Evolutionary conservation across 2,113 vertebrate genomes (phyloP), one percentile per base, ranked within the genome.

Genomic region (Mus spicilegus): DNA sequence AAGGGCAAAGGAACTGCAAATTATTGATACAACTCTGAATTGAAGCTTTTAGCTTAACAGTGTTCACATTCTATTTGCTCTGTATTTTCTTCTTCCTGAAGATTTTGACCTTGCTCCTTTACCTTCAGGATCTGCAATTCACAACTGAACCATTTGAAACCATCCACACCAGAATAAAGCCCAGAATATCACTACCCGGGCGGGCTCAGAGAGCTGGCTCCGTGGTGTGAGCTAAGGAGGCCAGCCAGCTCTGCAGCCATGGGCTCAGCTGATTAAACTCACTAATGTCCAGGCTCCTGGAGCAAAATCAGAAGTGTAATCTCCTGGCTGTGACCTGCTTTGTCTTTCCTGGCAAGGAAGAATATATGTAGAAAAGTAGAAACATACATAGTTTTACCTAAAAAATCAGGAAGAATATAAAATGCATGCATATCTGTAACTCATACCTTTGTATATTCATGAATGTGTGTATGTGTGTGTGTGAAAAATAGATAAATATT

Each of bases 191-290:
- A 91, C 96, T 98, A 94, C 94, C 96, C 92, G 91, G 97, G 49
- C 49, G 7, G 7, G 98, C 95, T 78, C 95, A 96, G 95, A 97
- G 93, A 98, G 96, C 95, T 95, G 67, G 95, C 13, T 20, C 93
- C 36, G 92, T 73, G 94, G 95, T 96, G 89, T 97, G 95, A 97
- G 96, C 97, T 96, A 96, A 97, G 96, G 94, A 97, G 97, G 89
- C 73, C 22, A 1, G 42, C 96, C 97, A 96, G 97, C 87, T 98
- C 97, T 96, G 91, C 94, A 96, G 94, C 92, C 77, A 39, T 30
- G 76, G 96, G 98, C 97, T 97, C 97, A 97, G 97, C 97, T 96
- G 97, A 98, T 98, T 98, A 98, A 98, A 97, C 97, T 98, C 97
- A 98, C 98, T 98, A 95, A 97, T 94, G 97, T 86, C 94, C 94